A percentile compares a stretch with the other conserved stretches of the same genome.
Conservation (phyloP, 2,888 invertebrate genomes). For the Ephialtes manifestator region DNA sequence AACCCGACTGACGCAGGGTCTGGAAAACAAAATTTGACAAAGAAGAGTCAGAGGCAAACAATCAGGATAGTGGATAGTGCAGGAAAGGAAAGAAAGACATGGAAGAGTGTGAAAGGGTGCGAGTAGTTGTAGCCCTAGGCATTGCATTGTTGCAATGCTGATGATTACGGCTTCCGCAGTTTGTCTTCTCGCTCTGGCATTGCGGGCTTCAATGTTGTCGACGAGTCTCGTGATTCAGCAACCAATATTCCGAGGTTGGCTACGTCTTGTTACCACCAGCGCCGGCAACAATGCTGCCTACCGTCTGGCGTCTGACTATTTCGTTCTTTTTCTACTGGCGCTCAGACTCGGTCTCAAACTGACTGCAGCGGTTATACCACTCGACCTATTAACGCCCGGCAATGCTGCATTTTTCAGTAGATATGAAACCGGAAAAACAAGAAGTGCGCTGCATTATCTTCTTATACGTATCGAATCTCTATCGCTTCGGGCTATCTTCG, state of each 20-base stretch:
- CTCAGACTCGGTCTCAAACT: conserved; percentile 9
- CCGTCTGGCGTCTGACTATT: conserved; percentile 59
- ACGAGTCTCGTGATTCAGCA: conserved; percentile 29
- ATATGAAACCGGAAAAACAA: conserved; percentile 25
- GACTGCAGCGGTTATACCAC: conserved; percentile 30
- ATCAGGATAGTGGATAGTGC: conserved; percentile 19
- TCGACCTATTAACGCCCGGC: conserved; percentile 58
- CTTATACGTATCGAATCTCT: conserved; percentile 40
- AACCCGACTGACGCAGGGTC: conserved; percentile 12
- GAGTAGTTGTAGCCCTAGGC: conserved; percentile 70
- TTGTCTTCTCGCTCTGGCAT: conserved; percentile 43
- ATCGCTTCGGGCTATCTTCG: conserved; percentile 7
- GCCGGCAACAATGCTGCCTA: conserved; percentile 11
- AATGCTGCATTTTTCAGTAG: conserved; percentile 43
- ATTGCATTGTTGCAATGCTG: conserved; percentile 78
- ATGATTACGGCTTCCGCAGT: conserved; percentile 77
- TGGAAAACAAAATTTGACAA: conserved; percentile 18
- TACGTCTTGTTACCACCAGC: conserved; percentile 57
- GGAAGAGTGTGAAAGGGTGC: conserved; percentile 60
- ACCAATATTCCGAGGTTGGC: conserved; percentile 59
- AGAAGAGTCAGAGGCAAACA: conserved; percentile 37
- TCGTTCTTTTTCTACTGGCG: conserved; percentile 51
- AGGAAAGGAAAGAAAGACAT: conserved; percentile 45
- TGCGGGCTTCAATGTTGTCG: conserved; percentile 42
- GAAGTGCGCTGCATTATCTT: conserved; percentile 11